Evolutionary conservation across 2,797 vertebrate genomes (phyloP), one percentile per base, ranked within the genome.

Genomic region (Thunnus albacares): DNA sequence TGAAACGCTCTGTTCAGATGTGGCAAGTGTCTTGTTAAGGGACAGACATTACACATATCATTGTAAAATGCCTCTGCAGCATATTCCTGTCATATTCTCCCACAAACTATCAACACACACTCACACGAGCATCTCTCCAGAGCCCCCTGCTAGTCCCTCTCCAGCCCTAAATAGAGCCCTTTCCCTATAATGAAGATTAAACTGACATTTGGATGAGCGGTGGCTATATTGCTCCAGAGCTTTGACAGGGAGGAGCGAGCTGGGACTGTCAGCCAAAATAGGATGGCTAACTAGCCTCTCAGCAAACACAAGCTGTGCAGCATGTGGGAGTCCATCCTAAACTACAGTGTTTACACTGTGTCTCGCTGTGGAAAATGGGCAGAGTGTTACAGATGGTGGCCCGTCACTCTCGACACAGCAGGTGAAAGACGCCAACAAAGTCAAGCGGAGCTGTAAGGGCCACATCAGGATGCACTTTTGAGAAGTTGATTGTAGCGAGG

Each of bases 261-360:
- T 66, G 60, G 60, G 78, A 82, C 60, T 74, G 75, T 53, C 67
- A 84, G 90, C 86, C 83, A 85, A 82, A 87, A 81, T 53, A 66
- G 75, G 82, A 82, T 6, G 38, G 70, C 71, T 77, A 87, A 89
- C 81, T 79, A 72, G 83, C 58, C 77, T 88, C 75, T 88, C 82
- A 83, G 79, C 88, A 90, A 94, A 94, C 85, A 91, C 90, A 89
- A 90, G 91, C 91, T 92, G 90, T 89, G 89, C 86, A 81, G 85
- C 77, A 71, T 87, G 85, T 86, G 84, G 81, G 83, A 85, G 77
- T 81, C 77, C 61, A 58, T 89, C 85, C 86, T 77, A 75, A 87
- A 86, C 77, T 63, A 79, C 69, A 53, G 78, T 81, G 82, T 90
- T 93, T 90, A 90, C 87, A 81, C 77, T 76, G 89, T 81, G 89